Evolutionary conservation across 2,113 vertebrate species (phyloP).

Genomic region (Micromys minutus): DNA sequence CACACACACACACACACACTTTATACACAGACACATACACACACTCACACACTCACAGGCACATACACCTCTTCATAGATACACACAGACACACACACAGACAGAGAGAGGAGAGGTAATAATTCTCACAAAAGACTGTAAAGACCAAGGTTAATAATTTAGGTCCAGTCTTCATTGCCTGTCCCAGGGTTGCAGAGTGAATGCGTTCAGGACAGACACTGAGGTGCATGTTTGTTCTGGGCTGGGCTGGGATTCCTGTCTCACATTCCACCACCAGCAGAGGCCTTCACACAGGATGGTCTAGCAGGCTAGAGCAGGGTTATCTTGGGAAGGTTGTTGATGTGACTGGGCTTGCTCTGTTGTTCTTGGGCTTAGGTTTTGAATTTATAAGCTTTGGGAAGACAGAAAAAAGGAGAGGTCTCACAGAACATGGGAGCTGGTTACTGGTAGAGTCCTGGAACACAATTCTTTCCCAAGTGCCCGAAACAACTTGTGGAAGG

Average conservation of each 20-base stretch:
- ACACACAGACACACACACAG: too few species aligned
- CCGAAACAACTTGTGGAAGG: slow-evolving; percentile 41
- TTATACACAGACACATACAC: too few species aligned
- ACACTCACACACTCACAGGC: too few species aligned
- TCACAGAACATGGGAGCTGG: neutral
- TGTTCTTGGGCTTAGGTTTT: slow-evolving; percentile 1
- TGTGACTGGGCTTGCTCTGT: neutral
- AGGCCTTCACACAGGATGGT: neutral
- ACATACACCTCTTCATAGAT: too few species aligned
- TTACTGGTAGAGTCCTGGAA: slow-evolving; percentile 20
- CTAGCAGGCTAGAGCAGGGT: neutral
- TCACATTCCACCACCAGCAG: neutral
- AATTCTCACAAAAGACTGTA: neutral
- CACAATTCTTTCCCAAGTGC: neutral
- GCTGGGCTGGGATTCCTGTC: neutral
- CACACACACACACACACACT: neutral
- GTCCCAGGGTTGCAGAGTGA: neutral
- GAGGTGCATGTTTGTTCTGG: neutral
- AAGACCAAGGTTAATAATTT: neutral
- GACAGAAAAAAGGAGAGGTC: neutral
- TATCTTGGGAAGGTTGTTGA: slow-evolving; percentile 4
- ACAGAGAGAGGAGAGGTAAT: too few species aligned
- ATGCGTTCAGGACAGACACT: neutral
- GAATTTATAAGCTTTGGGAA: neutral
- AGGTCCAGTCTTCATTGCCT: neutral